A percentile compares a stretch with the other conserved stretches of the same genome.
Evolutionary conservation across 2,888 invertebrate species (phyloP).

Genomic region (Hypomecis atomaria): DNA sequence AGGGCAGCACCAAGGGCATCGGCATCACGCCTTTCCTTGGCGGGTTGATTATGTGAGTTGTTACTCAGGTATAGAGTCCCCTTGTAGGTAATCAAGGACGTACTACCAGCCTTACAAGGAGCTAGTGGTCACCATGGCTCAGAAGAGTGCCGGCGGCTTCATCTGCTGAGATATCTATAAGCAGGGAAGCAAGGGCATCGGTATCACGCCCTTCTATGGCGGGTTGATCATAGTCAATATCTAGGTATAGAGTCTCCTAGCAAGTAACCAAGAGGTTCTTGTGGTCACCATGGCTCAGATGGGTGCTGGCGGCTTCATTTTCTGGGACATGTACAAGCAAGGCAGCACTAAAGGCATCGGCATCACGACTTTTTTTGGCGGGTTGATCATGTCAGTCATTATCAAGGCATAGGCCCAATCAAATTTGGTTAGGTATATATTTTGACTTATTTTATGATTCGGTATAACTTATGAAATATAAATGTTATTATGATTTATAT

Average conservation of each 20-base stretch:
- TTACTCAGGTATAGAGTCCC: no score
- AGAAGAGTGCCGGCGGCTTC: constrained; percentile 92
- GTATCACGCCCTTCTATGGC: constrained; percentile 89
- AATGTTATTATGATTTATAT: no score
- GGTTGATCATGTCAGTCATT: no score
- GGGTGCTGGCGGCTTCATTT: constrained; percentile 90
- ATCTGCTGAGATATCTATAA: constrained; percentile 90
- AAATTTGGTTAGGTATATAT: no score
- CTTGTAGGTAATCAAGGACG: constrained; percentile 71
- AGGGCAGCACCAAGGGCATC: constrained; percentile 86
- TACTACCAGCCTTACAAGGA: constrained; percentile 87
- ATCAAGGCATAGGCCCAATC: no score
- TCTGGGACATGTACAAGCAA: constrained; percentile 90
- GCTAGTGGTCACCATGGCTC: constrained; percentile 89
- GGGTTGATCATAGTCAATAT: constrained; percentile 90
- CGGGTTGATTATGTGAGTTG: constrained; percentile 91
- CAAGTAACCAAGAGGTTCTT: constrained; percentile 80
- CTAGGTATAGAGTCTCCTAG: constrained; percentile 2
- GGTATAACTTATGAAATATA: no score
- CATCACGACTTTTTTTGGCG: no score
- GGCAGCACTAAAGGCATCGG: no score
- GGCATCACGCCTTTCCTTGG: constrained; percentile 90
- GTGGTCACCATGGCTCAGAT: constrained; percentile 92
- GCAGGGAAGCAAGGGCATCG: constrained; percentile 86
- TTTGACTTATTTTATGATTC: no score